phyloP scores from a whole-genome alignment of 2,888 invertebrate genomes.

The Phyllotreta striolata region DNA sequence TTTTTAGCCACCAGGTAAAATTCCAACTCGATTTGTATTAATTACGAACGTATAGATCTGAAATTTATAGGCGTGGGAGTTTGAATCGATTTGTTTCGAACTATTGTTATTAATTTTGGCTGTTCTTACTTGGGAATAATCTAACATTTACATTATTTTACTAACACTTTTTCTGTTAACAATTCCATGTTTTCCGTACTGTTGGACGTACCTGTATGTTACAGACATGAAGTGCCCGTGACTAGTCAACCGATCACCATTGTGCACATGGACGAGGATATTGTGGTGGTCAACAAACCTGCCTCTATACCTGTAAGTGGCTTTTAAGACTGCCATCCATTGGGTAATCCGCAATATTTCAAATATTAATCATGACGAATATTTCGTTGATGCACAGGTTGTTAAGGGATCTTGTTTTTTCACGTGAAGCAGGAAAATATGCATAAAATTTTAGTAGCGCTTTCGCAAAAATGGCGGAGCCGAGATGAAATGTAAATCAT shows the following conservation, averaged over 20 bases:
- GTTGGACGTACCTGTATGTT: slow-evolving; percentile 61
- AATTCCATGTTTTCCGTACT: slow-evolving; percentile 41
- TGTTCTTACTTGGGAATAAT: too few species aligned
- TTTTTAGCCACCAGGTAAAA: too few species aligned
- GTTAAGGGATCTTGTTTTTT: too few species aligned
- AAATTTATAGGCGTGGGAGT: too few species aligned
- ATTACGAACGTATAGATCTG: too few species aligned
- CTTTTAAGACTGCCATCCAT: slow-evolving; percentile 78
- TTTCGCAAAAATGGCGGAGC: background rate
- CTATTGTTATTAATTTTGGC: too few species aligned
- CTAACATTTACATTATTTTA: background rate
- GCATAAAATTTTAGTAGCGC: background rate
- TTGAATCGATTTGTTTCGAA: too few species aligned
- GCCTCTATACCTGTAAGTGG: slow-evolving; percentile 99
- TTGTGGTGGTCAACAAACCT: slow-evolving; percentile 99
- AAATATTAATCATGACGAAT: slow-evolving; percentile 15
- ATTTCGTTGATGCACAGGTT: slow-evolving; percentile 2
- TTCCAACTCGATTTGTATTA: too few species aligned
- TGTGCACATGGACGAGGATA: slow-evolving; percentile 97
- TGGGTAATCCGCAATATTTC: slow-evolving; percentile 35
- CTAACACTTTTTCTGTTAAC: slow-evolving; percentile 5
- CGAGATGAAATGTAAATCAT: background rate
- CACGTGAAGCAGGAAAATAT: background rate
- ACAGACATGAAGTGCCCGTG: slow-evolving; percentile 99
- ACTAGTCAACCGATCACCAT: slow-evolving; percentile 96